Conservation (phyloP, 2,888 invertebrate species). For the Hydriomena furcata region DNA sequence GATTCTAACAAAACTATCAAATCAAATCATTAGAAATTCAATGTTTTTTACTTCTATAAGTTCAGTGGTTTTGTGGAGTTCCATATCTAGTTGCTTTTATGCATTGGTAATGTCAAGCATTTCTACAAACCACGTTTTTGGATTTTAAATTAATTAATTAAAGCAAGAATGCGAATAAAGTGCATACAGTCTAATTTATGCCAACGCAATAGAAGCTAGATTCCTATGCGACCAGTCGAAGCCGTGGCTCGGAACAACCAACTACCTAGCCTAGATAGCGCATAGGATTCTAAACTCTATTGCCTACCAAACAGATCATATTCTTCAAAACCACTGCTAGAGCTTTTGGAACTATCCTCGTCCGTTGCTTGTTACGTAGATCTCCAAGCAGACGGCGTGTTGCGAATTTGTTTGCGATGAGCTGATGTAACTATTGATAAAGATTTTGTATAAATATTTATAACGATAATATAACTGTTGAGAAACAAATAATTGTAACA, state of each 20-base stretch:
- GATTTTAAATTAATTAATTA: no score
- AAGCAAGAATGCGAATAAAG: conserved; percentile 4
- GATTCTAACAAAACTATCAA: no score
- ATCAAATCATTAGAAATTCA: no score
- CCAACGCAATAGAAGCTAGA: conserved; percentile 5
- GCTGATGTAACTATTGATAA: conserved; percentile 54
- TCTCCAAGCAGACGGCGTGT: conserved; percentile 17
- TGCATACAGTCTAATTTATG: conserved; percentile 4
- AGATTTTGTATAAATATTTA: conserved; percentile 81
- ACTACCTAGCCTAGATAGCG: no score
- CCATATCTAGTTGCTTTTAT: no score
- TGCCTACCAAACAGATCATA: conserved; percentile 5
- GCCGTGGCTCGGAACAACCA: not conserved
- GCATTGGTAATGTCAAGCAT: no score
- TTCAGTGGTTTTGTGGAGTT: no score
- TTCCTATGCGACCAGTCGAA: not conserved
- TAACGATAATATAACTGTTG: conserved; percentile 80
- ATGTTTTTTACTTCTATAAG: no score
- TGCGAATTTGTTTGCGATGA: conserved; percentile 61
- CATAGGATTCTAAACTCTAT: conserved; percentile 11
- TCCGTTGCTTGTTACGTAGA: conserved; percentile 12
- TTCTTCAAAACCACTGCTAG: not conserved
- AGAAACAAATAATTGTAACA: conserved; percentile 77
- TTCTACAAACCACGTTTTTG: no score
- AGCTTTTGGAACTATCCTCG: not conserved